phyloP scores from a whole-genome alignment of 2,113 vertebrate genomes.

The Silurus asotus region DNA sequence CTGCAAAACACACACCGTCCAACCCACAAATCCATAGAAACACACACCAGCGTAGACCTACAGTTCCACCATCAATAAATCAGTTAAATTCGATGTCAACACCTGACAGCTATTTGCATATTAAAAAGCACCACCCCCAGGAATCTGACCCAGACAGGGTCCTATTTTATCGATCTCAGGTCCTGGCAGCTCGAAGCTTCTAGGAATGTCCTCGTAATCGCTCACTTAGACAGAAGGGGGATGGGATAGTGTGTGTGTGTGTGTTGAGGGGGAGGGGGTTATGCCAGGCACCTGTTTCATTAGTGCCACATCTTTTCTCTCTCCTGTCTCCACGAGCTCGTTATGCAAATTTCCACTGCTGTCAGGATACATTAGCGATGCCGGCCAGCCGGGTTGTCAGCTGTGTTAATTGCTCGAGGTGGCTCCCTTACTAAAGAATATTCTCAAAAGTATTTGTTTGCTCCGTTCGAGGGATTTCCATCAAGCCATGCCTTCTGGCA shows the following conservation, averaged over 20 bases:
- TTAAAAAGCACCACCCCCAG: constrained; percentile 50
- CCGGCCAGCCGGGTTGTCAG: constrained; percentile 73
- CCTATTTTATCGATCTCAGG: constrained; percentile 36
- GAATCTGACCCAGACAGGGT: constrained; percentile 48
- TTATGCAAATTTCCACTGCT: constrained; percentile 79
- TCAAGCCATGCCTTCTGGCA: constrained; percentile 55
- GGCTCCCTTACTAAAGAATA: constrained; percentile 74
- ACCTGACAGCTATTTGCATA: constrained; percentile 56
- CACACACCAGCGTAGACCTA: constrained; percentile 32
- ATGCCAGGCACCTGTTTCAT: constrained; percentile 75
- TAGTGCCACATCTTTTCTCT: constrained; percentile 68
- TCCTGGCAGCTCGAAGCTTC: constrained; percentile 48
- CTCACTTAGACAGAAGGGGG: constrained; percentile 63
- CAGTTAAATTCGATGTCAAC: constrained; percentile 56
- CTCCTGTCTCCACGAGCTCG: constrained; percentile 68
- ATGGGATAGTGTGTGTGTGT: constrained; percentile 19
- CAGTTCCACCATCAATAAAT: constrained; percentile 56
- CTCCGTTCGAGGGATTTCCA: constrained; percentile 51
- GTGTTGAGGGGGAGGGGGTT: neutral
- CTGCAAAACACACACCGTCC: neutral
- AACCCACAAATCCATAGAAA: constrained; percentile 24
- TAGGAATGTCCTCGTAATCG: constrained; percentile 66
- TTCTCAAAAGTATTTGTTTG: constrained; percentile 68
- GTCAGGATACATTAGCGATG: constrained; percentile 76
- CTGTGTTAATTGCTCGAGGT: constrained; percentile 77